Conservation (phyloP, 1,140 invertebrate genomes). For the Penaeus japonicus region DNA sequence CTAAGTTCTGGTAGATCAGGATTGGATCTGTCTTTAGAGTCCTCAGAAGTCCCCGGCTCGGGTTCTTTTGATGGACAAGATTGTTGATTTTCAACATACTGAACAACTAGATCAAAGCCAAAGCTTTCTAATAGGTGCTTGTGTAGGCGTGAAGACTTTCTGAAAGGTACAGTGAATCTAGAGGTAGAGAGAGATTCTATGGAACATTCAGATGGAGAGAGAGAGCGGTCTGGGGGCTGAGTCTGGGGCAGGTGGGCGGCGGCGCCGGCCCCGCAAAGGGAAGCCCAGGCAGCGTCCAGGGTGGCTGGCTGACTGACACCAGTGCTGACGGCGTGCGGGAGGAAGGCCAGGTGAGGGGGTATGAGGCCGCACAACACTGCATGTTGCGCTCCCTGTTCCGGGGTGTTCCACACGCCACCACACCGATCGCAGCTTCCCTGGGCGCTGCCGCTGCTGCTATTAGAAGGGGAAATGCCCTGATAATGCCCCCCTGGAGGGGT, state of each 20-base stretch:
- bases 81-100: slow-evolving; percentile 57
- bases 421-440: slow-evolving; percentile 52
- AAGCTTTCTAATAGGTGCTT: slow-evolving; percentile 58
- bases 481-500: slow-evolving; percentile 29
- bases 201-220: slow-evolving; percentile 59
- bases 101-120: slow-evolving; percentile 59
- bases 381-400: slow-evolving; percentile 44
- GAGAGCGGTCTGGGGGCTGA: slow-evolving; percentile 57
- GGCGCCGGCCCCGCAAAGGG: slow-evolving; percentile 29
- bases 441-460: slow-evolving; percentile 35
- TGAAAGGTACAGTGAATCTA: slow-evolving; percentile 58
- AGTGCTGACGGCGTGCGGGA: slow-evolving; percentile 22
- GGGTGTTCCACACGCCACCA: slow-evolving; percentile 45
- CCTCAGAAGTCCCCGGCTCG: slow-evolving; percentile 49
- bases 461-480: slow-evolving; percentile 40
- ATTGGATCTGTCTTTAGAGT: slow-evolving; percentile 50
- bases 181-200: slow-evolving; percentile 59
- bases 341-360: slow-evolving; percentile 29
- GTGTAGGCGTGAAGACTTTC: slow-evolving; percentile 57
- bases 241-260: slow-evolving; percentile 49
- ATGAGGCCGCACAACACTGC: slow-evolving; percentile 43
- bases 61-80: slow-evolving; percentile 39
- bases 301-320: slow-evolving; percentile 20
- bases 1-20: slow-evolving; percentile 71
- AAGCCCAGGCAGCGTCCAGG: slow-evolving; percentile 49